Conservation (phyloP, 2,797 vertebrate genomes). For the Oreonectes daqikongensis region DNA sequence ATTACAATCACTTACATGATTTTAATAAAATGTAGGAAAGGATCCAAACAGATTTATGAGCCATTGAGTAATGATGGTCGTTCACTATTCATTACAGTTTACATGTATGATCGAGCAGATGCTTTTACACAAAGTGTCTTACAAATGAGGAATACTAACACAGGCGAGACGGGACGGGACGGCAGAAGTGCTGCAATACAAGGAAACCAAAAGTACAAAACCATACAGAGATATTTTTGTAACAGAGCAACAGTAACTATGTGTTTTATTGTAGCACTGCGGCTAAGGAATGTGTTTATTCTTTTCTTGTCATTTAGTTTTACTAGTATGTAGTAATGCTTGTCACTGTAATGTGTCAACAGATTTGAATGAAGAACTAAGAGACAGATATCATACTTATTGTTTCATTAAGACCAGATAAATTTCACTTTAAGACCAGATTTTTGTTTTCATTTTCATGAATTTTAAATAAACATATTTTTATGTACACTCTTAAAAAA, state of each 20-base stretch:
- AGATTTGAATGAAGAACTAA: not conserved
- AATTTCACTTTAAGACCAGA: not conserved
- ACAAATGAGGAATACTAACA: not conserved
- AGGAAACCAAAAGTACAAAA: not conserved
- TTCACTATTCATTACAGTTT: slow-evolving; percentile 2
- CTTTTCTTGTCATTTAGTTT: not conserved
- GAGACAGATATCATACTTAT: not conserved
- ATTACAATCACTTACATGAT: slow-evolving; percentile 2
- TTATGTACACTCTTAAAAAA: too few species aligned
- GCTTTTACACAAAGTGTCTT: slow-evolving; percentile 18
- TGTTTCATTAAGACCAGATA: not conserved
- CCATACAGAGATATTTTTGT: not conserved
- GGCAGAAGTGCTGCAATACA: not conserved
- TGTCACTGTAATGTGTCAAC: slow-evolving; percentile 4
- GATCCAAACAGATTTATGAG: not conserved
- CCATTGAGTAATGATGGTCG: not conserved
- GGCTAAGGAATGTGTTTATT: not conserved
- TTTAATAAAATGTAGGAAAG: not conserved
- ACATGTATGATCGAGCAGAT: slow-evolving; percentile 14
- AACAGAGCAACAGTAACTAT: slow-evolving; percentile 2
- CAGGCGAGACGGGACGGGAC: not conserved
- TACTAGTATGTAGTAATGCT: not conserved
- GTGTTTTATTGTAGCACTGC: not conserved
- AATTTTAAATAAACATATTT: too few species aligned
- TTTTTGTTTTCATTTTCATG: not conserved